Conservation (phyloP, 1,140 invertebrate genomes). For the Bicyclus anynana region DNA sequence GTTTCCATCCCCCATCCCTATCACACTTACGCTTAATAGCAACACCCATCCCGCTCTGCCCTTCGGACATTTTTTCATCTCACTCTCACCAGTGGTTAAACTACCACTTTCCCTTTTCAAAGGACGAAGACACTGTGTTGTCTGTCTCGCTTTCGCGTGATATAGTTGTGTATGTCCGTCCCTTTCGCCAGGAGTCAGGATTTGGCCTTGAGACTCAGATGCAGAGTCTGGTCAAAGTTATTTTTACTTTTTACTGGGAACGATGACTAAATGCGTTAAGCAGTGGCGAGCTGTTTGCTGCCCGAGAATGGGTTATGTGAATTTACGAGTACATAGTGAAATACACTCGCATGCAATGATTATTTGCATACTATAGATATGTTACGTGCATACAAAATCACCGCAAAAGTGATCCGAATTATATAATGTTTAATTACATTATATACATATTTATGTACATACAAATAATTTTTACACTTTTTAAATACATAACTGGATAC, state of each 20-base stretch:
- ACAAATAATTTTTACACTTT: no score
- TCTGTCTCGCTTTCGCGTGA: slow-evolving; percentile 29
- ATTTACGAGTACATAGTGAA: neutral
- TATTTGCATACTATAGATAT: no score
- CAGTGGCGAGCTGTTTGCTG: slow-evolving; percentile 39
- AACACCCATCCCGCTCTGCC: slow-evolving; percentile 41
- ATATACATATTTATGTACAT: no score
- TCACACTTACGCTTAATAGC: slow-evolving; percentile 23
- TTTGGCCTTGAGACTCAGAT: slow-evolving; percentile 72
- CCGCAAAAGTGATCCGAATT: no score
- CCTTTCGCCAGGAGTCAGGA: slow-evolving; percentile 53
- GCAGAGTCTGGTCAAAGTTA: slow-evolving; percentile 64
- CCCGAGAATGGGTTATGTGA: neutral
- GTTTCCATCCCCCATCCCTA: slow-evolving; percentile 45
- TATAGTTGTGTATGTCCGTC: slow-evolving; percentile 27
- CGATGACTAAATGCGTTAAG: slow-evolving; percentile 69
- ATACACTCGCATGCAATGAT: neutral
- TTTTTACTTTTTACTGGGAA: slow-evolving; percentile 74
- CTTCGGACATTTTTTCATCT: slow-evolving; percentile 73
- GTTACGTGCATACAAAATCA: no score
- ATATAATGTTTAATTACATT: no score
- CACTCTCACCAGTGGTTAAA: slow-evolving; percentile 65
- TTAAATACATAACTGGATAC: no score
- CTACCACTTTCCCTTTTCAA: slow-evolving; percentile 76
- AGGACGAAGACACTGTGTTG: slow-evolving; percentile 68